Conservation (phyloP, 2,888 invertebrate genomes). For the Tetragonula carbonaria region DNA sequence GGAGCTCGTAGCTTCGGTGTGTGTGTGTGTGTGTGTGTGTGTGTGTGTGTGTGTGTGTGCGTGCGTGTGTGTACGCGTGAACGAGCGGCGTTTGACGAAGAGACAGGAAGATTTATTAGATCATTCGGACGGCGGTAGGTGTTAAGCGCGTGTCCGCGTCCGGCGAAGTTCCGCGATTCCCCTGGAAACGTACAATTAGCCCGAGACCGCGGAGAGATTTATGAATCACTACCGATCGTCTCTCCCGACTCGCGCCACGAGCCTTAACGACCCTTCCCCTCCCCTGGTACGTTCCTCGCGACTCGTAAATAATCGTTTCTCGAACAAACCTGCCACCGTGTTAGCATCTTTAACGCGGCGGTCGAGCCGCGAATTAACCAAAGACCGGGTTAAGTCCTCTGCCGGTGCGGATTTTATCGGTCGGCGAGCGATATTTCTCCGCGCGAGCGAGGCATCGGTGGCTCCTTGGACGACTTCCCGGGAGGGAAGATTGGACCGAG, state of each 20-base stretch:
- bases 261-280: conserved; percentile 22
- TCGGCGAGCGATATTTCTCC: neutral
- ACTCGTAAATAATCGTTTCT: conserved; percentile 44
- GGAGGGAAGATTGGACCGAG: neutral
- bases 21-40: no score
- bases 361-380: conserved; percentile 17
- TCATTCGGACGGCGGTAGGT: conserved; percentile 43
- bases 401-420: neutral
- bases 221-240: conserved; percentile 42
- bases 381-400: neutral
- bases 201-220: conserved; percentile 42
- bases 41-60: neutral
- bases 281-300: neutral
- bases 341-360: conserved; percentile 12
- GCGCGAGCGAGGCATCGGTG: conserved; percentile 10
- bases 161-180: conserved; percentile 35
- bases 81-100: conserved; percentile 26
- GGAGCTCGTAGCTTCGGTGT: conserved; percentile 10
- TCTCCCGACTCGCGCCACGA: conserved; percentile 18
- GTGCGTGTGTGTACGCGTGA: neutral
- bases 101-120: conserved; percentile 45
- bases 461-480: neutral
- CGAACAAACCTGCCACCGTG: neutral
- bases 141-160: conserved; percentile 38
- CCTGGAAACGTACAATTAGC: neutral